A percentile compares a stretch with the other conserved stretches of the same genome.
Evolutionary conservation across 2,797 vertebrate species (phyloP).

Genomic region (Aphelocoma californica): DNA sequence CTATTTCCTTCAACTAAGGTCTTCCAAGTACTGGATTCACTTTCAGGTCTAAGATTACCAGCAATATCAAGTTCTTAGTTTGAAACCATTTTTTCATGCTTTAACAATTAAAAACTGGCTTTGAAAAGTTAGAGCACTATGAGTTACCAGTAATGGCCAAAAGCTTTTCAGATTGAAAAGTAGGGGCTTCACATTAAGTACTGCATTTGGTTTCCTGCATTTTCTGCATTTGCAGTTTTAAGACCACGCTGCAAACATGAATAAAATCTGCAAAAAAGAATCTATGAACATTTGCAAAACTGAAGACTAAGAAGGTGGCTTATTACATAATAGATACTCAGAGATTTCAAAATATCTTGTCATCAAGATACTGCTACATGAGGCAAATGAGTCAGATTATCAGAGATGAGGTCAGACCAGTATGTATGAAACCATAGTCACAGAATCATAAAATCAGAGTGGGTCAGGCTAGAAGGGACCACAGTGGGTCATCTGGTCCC

Average conservation of each 20-base stretch:
- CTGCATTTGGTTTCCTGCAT: neutral
- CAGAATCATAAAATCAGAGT: neutral
- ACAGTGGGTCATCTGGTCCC: too few relatives aligned
- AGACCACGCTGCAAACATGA: neutral
- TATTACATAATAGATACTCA: neutral
- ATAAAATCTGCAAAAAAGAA: neutral
- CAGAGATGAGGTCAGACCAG: neutral
- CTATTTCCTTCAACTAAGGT: neutral
- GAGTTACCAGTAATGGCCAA: neutral
- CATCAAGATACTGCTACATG: neutral
- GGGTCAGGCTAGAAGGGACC: neutral
- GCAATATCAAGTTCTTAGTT: neutral
- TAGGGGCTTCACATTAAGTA: rapidly evolving
- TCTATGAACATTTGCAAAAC: neutral
- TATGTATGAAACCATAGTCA: neutral
- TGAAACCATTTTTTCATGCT: neutral
- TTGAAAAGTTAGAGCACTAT: neutral
- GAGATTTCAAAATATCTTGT: neutral
- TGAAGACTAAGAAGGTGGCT: neutral
- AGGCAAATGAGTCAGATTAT: neutral
- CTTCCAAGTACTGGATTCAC: neutral
- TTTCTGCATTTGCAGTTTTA: neutral
- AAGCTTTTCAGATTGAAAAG: neutral
- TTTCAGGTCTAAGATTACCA: neutral
- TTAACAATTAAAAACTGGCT: neutral